Percentiles rank a stretch among this genome's conserved stretches.
phyloP scores from a whole-genome alignment of 2,888 invertebrate species.

The Himalopsyche tibetana region DNA sequence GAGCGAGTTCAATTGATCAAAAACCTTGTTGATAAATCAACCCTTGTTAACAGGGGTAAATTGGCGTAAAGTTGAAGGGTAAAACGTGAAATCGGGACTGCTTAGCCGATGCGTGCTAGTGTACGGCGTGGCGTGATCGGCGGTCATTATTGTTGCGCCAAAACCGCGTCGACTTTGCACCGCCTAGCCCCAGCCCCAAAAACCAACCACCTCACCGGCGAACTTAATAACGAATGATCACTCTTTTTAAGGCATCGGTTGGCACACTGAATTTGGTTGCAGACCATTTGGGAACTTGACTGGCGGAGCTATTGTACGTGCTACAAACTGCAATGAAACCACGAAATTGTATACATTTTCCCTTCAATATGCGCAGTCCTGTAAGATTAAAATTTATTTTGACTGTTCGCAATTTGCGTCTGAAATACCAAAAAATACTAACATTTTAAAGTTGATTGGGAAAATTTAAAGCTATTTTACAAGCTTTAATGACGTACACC shows the following conservation, averaged over 20 bases:
- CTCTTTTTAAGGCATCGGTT: conserved; percentile 52
- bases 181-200: conserved; percentile 25
- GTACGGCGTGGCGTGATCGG: conserved; percentile 5
- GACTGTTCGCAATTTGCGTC: too few relatives aligned
- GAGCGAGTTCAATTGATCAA: background rate
- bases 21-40: background rate
- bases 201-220: conserved; percentile 9
- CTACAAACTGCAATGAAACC: too few relatives aligned
- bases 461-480: too few relatives aligned
- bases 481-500: too few relatives aligned
- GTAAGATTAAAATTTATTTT: too few relatives aligned
- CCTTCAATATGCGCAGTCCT: too few relatives aligned
- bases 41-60: background rate
- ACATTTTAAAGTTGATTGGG: too few relatives aligned
- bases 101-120: background rate
- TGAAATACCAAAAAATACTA: too few relatives aligned
- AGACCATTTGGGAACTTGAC: too few relatives aligned
- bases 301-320: too few relatives aligned
- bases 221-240: conserved; percentile 57
- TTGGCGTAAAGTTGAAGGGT: conserved; percentile 12
- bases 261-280: too few relatives aligned
- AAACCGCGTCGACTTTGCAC: conserved; percentile 43
- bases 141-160: conserved; percentile 49
- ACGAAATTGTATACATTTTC: too few relatives aligned
- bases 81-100: background rate